These are phyloP conservation scores for Podarcis muralis DNA, from an alignment of 2,113 vertebrate species.

Conservation along the genomic window DNA sequence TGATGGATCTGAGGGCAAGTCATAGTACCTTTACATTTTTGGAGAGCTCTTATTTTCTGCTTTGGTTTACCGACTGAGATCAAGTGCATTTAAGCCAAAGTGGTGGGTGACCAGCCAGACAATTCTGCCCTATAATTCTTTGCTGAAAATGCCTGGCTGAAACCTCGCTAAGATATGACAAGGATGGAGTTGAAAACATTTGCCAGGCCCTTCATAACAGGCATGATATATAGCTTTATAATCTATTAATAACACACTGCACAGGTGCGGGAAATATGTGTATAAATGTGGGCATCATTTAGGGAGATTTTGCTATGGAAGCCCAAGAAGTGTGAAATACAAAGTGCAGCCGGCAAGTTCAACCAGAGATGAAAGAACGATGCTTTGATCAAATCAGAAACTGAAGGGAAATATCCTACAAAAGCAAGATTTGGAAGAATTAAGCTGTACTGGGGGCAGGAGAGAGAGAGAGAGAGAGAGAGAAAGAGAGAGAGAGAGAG, in stretches of 20 bases:
- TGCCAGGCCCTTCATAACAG: conserved; percentile 14
- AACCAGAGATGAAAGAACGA: neutral
- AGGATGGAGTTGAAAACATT: conserved; percentile 6
- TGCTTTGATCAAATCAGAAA: conserved; percentile 17
- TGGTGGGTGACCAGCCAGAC: neutral
- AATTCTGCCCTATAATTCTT: conserved; percentile 4
- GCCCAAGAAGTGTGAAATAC: conserved; percentile 24
- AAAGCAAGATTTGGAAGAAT: neutral
- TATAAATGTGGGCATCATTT: conserved; percentile 7
- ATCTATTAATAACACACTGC: conserved; percentile 23
- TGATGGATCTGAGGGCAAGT: no score
- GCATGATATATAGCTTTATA: conserved; percentile 12
- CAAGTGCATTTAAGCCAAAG: neutral
- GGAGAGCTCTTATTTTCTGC: neutral
- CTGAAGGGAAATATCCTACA: neutral
- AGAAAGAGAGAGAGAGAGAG: no score
- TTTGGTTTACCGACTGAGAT: neutral
- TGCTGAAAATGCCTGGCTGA: neutral
- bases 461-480: no score
- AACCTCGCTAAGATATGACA: neutral
- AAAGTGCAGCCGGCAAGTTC: conserved; percentile 12
- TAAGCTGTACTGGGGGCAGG: neutral
- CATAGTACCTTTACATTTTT: neutral
- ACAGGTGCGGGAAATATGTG: conserved; percentile 22
- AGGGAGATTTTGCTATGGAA: neutral